Percentiles rank a stretch among this genome's conserved stretches.
These are phyloP conservation scores for Eremobia ochroleuca DNA, from an alignment of 2,888 invertebrate species.

Conservation along the genomic window DNA sequence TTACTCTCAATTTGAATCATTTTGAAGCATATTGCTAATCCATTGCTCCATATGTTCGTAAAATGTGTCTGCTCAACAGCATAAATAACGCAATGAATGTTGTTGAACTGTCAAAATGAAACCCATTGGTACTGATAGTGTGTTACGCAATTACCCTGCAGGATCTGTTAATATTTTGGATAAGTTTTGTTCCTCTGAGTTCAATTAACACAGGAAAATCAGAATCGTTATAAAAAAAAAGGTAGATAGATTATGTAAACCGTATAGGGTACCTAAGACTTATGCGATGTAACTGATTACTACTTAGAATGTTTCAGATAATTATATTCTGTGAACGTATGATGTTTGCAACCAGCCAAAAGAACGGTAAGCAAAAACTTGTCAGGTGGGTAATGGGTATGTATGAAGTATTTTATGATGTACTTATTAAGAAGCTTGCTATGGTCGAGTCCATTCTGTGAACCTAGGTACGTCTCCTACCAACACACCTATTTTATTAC, in stretches of 20 bases:
- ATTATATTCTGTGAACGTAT: slow-evolving; percentile 29
- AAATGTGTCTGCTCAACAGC: too few relatives aligned
- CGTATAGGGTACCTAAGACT: background rate
- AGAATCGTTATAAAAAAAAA: background rate
- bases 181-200: background rate
- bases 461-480: background rate
- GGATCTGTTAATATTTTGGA: background rate
- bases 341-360: slow-evolving; percentile 10
- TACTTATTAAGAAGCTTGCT: slow-evolving; percentile 32
- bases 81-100: too few relatives aligned
- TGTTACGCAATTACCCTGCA: too few relatives aligned
- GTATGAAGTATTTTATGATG: slow-evolving; percentile 23
- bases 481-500: background rate
- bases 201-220: background rate
- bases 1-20: too few relatives aligned
- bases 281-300: slow-evolving; percentile 21
- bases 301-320: slow-evolving; percentile 24
- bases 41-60: too few relatives aligned
- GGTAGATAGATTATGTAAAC: background rate
- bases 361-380: slow-evolving; percentile 35
- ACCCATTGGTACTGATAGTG: too few relatives aligned
- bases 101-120: too few relatives aligned
- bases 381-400: slow-evolving; percentile 27
- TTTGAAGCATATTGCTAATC: too few relatives aligned
- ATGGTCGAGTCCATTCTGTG: slow-evolving; percentile 7